Conservation (phyloP, 2,797 vertebrate genomes). For the Hylomyscus alleni region DNA sequence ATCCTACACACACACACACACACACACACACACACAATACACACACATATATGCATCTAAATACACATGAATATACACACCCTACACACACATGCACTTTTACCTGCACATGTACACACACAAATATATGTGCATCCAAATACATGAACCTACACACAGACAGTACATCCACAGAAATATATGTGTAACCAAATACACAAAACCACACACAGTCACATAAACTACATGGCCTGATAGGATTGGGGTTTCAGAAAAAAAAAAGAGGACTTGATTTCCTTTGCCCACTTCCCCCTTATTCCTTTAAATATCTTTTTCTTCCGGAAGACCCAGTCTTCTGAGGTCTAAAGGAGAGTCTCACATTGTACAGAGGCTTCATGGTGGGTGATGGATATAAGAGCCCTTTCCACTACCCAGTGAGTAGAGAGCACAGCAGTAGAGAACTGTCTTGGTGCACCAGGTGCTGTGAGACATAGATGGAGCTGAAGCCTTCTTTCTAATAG, state of each 20-base stretch:
- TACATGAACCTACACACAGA: neutral
- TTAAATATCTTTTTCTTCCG: neutral
- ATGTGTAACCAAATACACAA: neutral
- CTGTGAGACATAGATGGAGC: neutral
- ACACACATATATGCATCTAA: neutral
- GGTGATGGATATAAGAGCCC: accelerated
- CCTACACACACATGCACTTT: neutral
- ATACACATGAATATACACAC: neutral
- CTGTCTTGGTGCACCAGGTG: accelerated
- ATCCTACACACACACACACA: too few relatives aligned
- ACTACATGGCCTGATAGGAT: neutral
- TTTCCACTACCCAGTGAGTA: neutral
- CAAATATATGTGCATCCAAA: neutral
- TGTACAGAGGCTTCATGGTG: accelerated
- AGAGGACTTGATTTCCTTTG: neutral
- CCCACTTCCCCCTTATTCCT: neutral
- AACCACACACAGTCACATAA: neutral
- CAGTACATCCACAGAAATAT: neutral
- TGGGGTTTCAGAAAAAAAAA: neutral
- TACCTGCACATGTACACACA: neutral
- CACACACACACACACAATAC: too few relatives aligned
- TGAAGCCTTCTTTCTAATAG: neutral
- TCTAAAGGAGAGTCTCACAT: neutral
- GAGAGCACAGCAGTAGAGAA: accelerated
- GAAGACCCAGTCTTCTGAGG: neutral